Conservation (phyloP, 2,797 vertebrate species). For the Adrianichthys oophorus region DNA sequence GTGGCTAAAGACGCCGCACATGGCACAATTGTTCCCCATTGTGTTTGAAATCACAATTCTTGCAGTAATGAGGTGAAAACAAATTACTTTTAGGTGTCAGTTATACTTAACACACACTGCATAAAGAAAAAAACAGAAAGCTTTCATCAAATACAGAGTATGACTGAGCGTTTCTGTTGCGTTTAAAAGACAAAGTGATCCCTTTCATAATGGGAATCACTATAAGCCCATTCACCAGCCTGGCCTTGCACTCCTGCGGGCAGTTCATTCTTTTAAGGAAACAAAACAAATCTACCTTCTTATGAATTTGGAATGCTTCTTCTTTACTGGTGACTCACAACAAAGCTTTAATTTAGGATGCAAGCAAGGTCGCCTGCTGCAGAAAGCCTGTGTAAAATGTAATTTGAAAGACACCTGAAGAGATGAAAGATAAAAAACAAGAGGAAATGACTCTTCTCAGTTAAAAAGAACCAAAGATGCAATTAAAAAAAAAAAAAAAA, state of each 20-base stretch:
- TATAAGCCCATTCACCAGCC: conserved; percentile 31
- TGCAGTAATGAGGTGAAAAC: too few relatives aligned
- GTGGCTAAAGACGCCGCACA: too few relatives aligned
- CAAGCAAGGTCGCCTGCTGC: conserved; percentile 14
- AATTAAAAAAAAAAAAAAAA: conserved; percentile 1
- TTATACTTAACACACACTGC: background rate
- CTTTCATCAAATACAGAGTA: background rate
- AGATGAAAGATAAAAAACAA: conserved; percentile 14
- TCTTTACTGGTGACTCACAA: conserved; percentile 8
- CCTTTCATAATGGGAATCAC: background rate
- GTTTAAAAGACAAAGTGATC: conserved; percentile 14
- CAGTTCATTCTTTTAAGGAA: conserved; percentile 21
- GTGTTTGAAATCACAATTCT: too few relatives aligned
- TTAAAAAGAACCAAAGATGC: conserved; percentile 2
- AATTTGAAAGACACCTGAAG: conserved; percentile 22
- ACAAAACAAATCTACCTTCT: conserved; percentile 5
- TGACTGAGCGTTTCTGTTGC: background rate
- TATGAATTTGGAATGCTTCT: conserved; percentile 9
- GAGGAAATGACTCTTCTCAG: conserved; percentile 1
- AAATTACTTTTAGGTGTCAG: conserved; percentile 1
- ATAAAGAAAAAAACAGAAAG: background rate
- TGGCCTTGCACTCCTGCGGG: conserved; percentile 44
- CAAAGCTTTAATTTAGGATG: conserved; percentile 22
- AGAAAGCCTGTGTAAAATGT: conserved; percentile 24
- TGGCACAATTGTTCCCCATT: too few relatives aligned